Base-by-base conservation (phyloP, 2,797 vertebrate genomes). In the Fringilla coelebs region DNA sequence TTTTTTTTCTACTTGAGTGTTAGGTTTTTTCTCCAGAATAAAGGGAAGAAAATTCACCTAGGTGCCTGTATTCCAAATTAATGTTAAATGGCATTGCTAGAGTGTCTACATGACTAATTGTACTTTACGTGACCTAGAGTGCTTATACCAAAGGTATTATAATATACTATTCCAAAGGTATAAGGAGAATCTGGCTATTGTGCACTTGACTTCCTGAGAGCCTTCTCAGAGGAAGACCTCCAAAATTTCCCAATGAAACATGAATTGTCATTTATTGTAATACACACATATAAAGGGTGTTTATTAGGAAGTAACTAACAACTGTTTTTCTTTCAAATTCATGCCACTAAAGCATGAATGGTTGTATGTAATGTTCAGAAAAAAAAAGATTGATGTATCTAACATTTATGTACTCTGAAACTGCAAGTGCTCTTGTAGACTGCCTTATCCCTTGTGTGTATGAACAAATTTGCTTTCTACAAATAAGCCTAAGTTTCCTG, bases 361-460 rank as follows among this genome's bases (percentile, higher is more conserved):
- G 17, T 52, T 84, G 17, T 70, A 51, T 4, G 5, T 24, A 29
- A 11, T 5, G 10, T 60, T 71, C 17, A n/a, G 26, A 49, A 82
- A 75, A 75, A 84, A 84, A 82, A 38, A 4, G 6, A 11, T 70
- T 40, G 46, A 28, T 65, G 8, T 49, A 13, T 36, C 7, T 85
- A 51, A 76, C 25, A 26, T 17, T 78, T 49, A 36, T 24, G n/a
- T 71, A 48, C 21, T 65, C 40, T 74, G 68, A 88, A 83, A 32
- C 17, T 80, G n/a, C 32, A 63, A 31, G 16, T 17, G 54, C 1
- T 54, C 25, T 70, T 77, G 31, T 43, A 60, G 52, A 20, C 15
- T 79, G 54, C 82, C 21, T 57, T 76, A 58, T 55, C 21, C 3
- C 25, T 41, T 58, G 1, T n/a, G 9, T 0, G 0, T 28, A 22